Conservation (phyloP, 2,888 invertebrate genomes). For the Hybos culiciformis region DNA sequence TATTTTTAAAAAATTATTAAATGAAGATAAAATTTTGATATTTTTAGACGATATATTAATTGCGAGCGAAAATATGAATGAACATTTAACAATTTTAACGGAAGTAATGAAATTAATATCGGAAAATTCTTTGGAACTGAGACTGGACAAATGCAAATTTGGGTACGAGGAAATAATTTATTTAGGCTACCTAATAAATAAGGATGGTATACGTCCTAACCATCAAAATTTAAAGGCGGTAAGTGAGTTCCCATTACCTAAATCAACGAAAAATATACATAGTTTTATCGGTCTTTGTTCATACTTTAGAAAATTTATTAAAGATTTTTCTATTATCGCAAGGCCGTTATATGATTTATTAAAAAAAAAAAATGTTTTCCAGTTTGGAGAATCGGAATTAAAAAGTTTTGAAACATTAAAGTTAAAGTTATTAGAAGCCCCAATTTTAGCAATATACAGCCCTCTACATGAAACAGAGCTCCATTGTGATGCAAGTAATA, state of each 20-base stretch:
- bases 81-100: constrained; percentile 1
- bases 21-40: constrained; percentile 1
- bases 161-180: constrained; percentile 10
- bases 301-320: constrained; percentile 16
- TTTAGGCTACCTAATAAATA: constrained; percentile 5
- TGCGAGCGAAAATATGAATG: constrained; percentile 2
- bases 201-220: constrained; percentile 8
- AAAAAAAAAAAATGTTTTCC: constrained; percentile 9
- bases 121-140: constrained; percentile 1
- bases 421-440: constrained; percentile 11
- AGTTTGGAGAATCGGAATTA: constrained; percentile 5
- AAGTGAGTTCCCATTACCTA: constrained; percentile 12
- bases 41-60: constrained; percentile 2
- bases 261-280: constrained; percentile 15
- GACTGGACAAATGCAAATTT: constrained; percentile 13
- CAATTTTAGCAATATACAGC: constrained; percentile 21
- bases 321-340: constrained; percentile 16
- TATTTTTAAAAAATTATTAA: background rate
- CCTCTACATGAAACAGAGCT: constrained; percentile 19
- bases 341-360: constrained; percentile 21
- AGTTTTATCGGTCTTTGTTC: constrained; percentile 12
- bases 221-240: constrained; percentile 7
- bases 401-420: constrained; percentile 12
- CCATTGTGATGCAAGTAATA: constrained; percentile 22
- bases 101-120: background rate